Evolutionary conservation across 2,888 invertebrate species (phyloP).

Genomic region (Chrysomela aeneicollis): DNA sequence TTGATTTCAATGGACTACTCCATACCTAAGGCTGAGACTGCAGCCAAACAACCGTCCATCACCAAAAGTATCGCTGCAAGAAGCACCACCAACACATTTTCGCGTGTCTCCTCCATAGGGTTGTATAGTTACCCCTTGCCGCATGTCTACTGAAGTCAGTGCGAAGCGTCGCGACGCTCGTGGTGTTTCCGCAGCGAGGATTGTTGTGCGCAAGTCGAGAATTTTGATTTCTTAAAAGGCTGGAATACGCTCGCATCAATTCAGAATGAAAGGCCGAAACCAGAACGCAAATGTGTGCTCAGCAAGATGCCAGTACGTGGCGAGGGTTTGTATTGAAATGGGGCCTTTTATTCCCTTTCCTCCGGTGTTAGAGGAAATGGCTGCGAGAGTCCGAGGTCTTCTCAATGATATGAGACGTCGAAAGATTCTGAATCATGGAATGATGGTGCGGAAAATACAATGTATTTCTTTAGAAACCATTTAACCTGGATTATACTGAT

Average conservation of each 20-base stretch:
- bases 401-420: too few species aligned
- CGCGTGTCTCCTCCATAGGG: conserved; percentile 46
- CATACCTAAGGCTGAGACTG: conserved; percentile 29
- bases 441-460: too few species aligned
- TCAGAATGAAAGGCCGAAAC: conserved; percentile 32
- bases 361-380: not conserved
- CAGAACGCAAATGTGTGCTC: conserved; percentile 36
- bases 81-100: conserved; percentile 42
- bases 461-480: too few species aligned
- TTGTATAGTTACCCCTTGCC: conserved; percentile 46
- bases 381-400: too few species aligned
- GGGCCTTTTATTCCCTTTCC: not conserved
- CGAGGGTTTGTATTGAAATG: not conserved
- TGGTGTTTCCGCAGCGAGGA: conserved; percentile 29
- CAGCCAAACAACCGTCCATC: conserved; percentile 19
- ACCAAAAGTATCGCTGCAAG: conserved; percentile 33
- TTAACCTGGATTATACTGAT: too few species aligned
- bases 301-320: conserved; percentile 24
- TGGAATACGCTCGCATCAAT: conserved; percentile 36
- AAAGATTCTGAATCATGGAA: too few species aligned
- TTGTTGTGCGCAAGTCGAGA: conserved; percentile 39
- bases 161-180: conserved; percentile 40
- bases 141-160: conserved; percentile 52
- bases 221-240: conserved; percentile 46
- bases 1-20: not conserved